phyloP scores from a whole-genome alignment of 2,797 vertebrate species.

The Discoglossus pictus region DNA sequence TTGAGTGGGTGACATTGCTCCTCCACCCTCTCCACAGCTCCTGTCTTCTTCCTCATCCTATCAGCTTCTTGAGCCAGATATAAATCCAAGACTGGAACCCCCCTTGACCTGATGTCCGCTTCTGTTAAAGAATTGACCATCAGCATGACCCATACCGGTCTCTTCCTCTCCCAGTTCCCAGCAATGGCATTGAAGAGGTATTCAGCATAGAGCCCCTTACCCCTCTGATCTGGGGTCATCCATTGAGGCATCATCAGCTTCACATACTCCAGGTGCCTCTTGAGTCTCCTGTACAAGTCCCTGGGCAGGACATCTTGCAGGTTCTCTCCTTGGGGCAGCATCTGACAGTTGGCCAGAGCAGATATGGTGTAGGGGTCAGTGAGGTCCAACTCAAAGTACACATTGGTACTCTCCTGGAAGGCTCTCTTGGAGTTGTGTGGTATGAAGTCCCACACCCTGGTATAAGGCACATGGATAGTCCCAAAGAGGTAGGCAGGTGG shows the following conservation, averaged over 20 bases:
- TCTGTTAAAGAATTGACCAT: conserved; percentile 88
- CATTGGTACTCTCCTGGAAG: conserved; percentile 76
- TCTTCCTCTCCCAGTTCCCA: conserved; percentile 86
- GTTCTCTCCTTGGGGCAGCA: conserved; percentile 82
- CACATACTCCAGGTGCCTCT: conserved; percentile 85
- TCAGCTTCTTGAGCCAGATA: conserved; percentile 84
- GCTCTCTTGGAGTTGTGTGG: conserved; percentile 82
- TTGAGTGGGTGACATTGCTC: conserved; percentile 83
- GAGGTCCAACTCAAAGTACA: conserved; percentile 85
- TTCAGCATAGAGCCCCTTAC: conserved; percentile 82
- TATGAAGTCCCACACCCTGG: conserved; percentile 85
- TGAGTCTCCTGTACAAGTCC: conserved; percentile 82
- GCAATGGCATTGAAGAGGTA: conserved; percentile 87
- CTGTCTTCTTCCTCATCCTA: conserved; percentile 76
- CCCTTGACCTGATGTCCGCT: conserved; percentile 78
- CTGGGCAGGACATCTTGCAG: conserved; percentile 80
- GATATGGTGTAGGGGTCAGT: conserved; percentile 84
- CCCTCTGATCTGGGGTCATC: conserved; percentile 83
- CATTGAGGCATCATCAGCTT: conserved; percentile 85
- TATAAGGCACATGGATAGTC: conserved; percentile 86
- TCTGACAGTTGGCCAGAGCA: conserved; percentile 82
- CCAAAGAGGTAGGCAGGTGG: conserved; percentile 84
- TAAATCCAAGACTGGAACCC: conserved; percentile 81
- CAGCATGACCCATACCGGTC: conserved; percentile 87
- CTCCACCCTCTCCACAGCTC: conserved; percentile 75